Evolutionary conservation across 2,113 vertebrate species (phyloP), one percentile per base, ranked within the genome.

Genomic region (Leptodactylus fuscus): DNA sequence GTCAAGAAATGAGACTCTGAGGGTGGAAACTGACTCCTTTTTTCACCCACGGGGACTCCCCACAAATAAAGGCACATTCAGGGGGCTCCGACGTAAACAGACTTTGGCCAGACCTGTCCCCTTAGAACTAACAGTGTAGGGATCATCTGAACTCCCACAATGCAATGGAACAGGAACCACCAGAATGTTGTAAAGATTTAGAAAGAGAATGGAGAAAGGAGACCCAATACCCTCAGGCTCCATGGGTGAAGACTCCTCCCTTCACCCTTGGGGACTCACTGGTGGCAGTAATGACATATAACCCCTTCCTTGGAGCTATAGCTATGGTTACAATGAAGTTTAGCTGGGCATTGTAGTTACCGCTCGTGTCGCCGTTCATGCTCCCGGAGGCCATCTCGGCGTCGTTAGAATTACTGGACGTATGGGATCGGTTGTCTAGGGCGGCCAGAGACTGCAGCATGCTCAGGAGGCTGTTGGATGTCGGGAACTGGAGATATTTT

Each of bases 401-500:
- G 88, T 99, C 98, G 0, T 96, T 96, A 81, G 98, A 99, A 77
- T 98, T 99, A 87, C 95, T 98, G 2, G 98, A 99, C 3, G 96
- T 97, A 93, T 99, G 97, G 0, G 98, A 99, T 0, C 97, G 96
- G 6, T 94, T 94, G 44, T 99, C 98, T 85, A 98, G 90, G 0
- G 97, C 96, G 0, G 97, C 96, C 38, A 99, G 92, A 7, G 97
- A 98, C 91, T 99, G 97, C 6, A 99, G 94, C 98, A 99, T 98
- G 87, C 98, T 98, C 92, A 99, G 94, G 0, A 99, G 94, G 69
- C 98, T 99, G 95, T 95, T 99, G 65, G 98, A 98, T 0, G 97
- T 95, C 0, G 98, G 98, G 88, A 99, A 98, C 85, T 98, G 98
- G 58, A 99, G 95, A 91, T 99, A 99, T 90, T 99, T 99, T 92